Percentiles rank a stretch among this genome's conserved stretches.
Conservation (phyloP, 2,113 vertebrate genomes). For the Seriola rivoliana region DNA sequence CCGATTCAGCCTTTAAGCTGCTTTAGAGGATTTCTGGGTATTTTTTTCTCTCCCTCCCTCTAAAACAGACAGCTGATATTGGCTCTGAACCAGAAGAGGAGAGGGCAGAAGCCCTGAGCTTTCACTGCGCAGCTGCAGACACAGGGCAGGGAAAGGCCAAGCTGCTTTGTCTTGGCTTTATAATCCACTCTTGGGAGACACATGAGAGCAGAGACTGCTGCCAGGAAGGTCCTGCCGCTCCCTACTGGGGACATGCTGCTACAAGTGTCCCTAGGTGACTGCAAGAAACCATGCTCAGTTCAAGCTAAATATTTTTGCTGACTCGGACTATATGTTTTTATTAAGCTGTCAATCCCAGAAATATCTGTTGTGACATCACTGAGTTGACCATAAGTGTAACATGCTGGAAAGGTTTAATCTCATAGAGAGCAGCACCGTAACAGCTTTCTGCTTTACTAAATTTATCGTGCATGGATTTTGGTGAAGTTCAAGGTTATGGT, state of each 20-base stretch:
- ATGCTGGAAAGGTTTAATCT: slow-evolving; percentile 3
- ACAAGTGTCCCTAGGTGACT: slow-evolving; percentile 34
- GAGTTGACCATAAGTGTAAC: background rate
- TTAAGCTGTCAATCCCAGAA: background rate
- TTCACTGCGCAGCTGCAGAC: slow-evolving; percentile 67
- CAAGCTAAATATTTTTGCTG: slow-evolving; percentile 48
- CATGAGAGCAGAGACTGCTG: slow-evolving; percentile 44
- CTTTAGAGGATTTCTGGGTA: slow-evolving; percentile 83
- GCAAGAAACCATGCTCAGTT: background rate
- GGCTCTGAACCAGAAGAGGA: slow-evolving; percentile 69
- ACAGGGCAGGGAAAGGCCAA: slow-evolving; percentile 58
- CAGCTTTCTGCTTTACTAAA: slow-evolving; percentile 13
- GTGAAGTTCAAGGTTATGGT: slow-evolving; percentile 1
- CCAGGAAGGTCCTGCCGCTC: slow-evolving; percentile 56
- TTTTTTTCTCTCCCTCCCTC: slow-evolving; percentile 70
- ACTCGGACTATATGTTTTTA: background rate
- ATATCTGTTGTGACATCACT: slow-evolving; percentile 3
- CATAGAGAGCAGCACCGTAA: background rate
- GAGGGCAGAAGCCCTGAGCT: slow-evolving; percentile 52
- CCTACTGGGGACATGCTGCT: slow-evolving; percentile 41
- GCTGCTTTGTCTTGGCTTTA: slow-evolving; percentile 75
- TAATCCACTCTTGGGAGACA: slow-evolving; percentile 73
- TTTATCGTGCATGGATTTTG: slow-evolving; percentile 12
- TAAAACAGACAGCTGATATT: slow-evolving; percentile 76
- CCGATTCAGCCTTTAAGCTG: slow-evolving; percentile 85